These are phyloP conservation scores for Patagioenas fasciata DNA, from an alignment of 2,113 vertebrate genomes.

Conservation along the genomic window DNA sequence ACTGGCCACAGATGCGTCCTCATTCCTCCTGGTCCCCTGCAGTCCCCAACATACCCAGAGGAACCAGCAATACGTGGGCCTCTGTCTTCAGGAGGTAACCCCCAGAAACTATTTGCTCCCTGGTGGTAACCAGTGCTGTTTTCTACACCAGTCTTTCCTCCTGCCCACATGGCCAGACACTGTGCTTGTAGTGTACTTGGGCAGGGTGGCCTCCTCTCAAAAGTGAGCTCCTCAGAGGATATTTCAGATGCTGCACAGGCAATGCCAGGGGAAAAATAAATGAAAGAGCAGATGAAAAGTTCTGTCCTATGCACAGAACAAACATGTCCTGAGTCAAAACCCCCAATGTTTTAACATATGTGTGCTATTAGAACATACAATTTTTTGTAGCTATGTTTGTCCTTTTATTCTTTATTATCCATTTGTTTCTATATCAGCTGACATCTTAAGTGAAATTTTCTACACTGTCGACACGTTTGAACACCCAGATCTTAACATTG, in stretches of 20 bases:
- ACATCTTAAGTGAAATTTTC: not conserved
- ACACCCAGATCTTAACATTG: not conserved
- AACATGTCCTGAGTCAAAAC: not conserved
- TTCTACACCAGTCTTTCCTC: not conserved
- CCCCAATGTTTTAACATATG: not conserved
- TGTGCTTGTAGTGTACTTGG: rapidly evolving
- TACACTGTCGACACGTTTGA: not conserved
- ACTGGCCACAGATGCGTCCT: rapidly evolving
- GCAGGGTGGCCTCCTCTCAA: not conserved
- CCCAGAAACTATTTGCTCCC: not conserved
- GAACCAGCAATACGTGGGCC: not conserved
- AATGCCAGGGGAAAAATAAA: not conserved
- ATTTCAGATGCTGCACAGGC: not conserved
- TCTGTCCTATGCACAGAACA: not conserved
- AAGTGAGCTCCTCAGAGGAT: not conserved
- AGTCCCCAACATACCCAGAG: not conserved
- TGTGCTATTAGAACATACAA: not conserved
- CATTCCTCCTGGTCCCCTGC: not conserved
- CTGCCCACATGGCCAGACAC: rapidly evolving
- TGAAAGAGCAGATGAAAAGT: not conserved
- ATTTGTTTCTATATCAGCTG: not conserved
- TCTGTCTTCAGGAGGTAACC: not conserved
- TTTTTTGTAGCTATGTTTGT: not conserved
- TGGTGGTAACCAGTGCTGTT: not conserved
- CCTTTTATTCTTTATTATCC: not conserved